phyloP scores from a whole-genome alignment of 2,113 vertebrate genomes.

The Notothenia coriiceps region DNA sequence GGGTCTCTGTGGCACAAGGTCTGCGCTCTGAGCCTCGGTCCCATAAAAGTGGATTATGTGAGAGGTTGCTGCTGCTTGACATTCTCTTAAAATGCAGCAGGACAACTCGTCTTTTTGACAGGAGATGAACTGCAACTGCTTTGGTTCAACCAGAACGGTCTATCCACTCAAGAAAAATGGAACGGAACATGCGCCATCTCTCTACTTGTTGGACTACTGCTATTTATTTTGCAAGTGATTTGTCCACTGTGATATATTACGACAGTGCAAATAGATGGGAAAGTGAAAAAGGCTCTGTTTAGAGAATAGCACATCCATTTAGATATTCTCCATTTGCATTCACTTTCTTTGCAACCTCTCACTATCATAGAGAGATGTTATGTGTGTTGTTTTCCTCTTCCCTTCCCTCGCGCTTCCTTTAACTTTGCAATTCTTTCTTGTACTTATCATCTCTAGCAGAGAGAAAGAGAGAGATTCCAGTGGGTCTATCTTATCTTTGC shows the following conservation, averaged over 20 bases:
- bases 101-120: constrained; percentile 58
- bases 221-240: constrained; percentile 32
- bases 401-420: constrained; percentile 12
- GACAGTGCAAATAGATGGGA: not conserved
- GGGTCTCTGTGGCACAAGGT: constrained; percentile 48
- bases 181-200: constrained; percentile 1
- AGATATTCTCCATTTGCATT: not conserved
- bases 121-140: constrained; percentile 57
- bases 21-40: constrained; percentile 55
- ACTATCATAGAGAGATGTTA: not conserved
- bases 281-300: not conserved
- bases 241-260: not conserved
- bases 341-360: constrained; percentile 6
- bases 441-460: constrained; percentile 40
- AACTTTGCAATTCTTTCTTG: constrained; percentile 29
- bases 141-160: constrained; percentile 26
- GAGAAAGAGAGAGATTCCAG: constrained; percentile 20
- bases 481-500: constrained; percentile 44
- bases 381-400: constrained; percentile 12
- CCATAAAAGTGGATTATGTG: constrained; percentile 73
- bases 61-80: constrained; percentile 52
- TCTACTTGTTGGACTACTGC: not conserved
- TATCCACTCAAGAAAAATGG: constrained; percentile 16
- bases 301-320: not conserved
- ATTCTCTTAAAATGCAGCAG: constrained; percentile 51